Evolutionary conservation across 2,888 invertebrate genomes (phyloP).

Genomic region (Andrena trimmerana): DNA sequence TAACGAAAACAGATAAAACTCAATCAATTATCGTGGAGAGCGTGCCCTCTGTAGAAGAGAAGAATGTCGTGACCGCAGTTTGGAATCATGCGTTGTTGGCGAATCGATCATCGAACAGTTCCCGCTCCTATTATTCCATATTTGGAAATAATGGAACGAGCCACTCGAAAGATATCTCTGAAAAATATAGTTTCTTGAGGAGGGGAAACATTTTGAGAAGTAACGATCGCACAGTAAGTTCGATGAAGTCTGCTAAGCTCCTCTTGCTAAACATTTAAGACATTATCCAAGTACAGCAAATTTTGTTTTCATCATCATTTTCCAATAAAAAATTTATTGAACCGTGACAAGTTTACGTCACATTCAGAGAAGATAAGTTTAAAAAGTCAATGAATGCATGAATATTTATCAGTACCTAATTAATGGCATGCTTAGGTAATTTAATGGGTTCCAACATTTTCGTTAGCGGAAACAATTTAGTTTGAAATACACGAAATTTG

Average conservation of each 20-base stretch:
- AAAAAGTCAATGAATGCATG: too few species aligned
- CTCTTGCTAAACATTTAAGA: neutral
- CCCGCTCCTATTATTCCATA: neutral
- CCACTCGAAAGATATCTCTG: slow-evolving; percentile 8
- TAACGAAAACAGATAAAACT: slow-evolving; percentile 21
- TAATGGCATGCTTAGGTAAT: too few species aligned
- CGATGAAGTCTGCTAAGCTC: slow-evolving; percentile 8
- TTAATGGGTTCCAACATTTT: too few species aligned
- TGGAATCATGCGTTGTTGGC: slow-evolving; percentile 42
- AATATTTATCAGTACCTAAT: too few species aligned
- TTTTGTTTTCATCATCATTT: neutral
- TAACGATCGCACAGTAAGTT: slow-evolving; percentile 21
- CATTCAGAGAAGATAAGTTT: too few species aligned
- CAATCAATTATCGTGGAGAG: slow-evolving; percentile 9
- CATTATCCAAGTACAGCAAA: neutral
- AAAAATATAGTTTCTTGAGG: slow-evolving; percentile 31
- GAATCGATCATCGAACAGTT: slow-evolving; percentile 33
- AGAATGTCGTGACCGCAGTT: neutral
- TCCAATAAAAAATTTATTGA: too few species aligned
- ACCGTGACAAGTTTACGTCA: too few species aligned
- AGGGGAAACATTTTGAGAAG: neutral
- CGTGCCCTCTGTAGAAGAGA: neutral
- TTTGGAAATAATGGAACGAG: neutral
- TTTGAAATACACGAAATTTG: too few species aligned
- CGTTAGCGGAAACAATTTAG: too few species aligned